Evolutionary conservation across 2,113 vertebrate genomes (phyloP).

Genomic region (Callipepla californica): DNA sequence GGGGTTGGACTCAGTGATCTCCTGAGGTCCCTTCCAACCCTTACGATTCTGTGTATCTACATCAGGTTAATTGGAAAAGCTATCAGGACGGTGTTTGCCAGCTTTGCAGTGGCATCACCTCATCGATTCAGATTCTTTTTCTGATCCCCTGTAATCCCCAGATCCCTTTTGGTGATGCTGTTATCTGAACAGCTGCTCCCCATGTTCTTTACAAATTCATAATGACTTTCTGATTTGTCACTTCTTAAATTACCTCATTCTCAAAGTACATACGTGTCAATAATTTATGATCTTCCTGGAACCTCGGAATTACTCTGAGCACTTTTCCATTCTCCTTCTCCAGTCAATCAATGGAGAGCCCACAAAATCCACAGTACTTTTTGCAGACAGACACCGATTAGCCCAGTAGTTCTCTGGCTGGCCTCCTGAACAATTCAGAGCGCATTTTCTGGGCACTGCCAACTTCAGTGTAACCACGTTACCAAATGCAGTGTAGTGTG

Average conservation of each 20-base stretch:
- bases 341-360: neutral
- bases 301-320: neutral
- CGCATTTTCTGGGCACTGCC: neutral
- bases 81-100: neutral
- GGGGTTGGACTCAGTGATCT: too few species aligned
- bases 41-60: neutral
- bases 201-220: neutral
- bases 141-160: conserved; percentile 18
- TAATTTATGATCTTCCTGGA: neutral
- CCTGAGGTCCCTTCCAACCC: too few species aligned
- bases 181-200: conserved; percentile 10
- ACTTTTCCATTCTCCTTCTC: neutral
- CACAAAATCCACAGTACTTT: neutral
- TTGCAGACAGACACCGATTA: neutral
- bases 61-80: conserved; percentile 30
- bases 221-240: conserved; percentile 5
- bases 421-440: neutral
- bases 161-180: neutral
- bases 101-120: neutral
- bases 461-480: neutral
- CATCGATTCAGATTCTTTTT: neutral
- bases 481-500: neutral
- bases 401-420: neutral
- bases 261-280: neutral
- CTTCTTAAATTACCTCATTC: neutral